A percentile compares a stretch with the other conserved stretches of the same genome.
These are phyloP conservation scores for rat (Rattus norvegicus) DNA, from an alignment of 2,113 vertebrate species.

Conservation along the genomic window DNA sequence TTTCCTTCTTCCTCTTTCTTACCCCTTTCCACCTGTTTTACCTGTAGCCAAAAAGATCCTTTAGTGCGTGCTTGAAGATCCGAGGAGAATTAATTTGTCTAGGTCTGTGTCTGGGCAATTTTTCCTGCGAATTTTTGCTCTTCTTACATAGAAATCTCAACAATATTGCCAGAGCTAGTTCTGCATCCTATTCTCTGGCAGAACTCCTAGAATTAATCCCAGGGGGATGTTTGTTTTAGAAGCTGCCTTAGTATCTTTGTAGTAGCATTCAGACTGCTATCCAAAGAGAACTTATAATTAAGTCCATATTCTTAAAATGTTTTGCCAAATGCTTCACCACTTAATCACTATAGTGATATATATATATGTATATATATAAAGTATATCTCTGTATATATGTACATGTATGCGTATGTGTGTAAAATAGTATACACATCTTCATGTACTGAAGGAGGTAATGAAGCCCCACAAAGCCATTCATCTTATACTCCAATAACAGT, in stretches of 20 bases:
- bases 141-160: conserved; percentile 58
- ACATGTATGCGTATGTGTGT: neutral
- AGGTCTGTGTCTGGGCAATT: conserved; percentile 19
- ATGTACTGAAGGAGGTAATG: neutral
- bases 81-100: conserved; percentile 4
- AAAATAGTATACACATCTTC: neutral
- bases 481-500: neutral
- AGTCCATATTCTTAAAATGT: conserved; percentile 52
- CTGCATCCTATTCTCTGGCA: conserved; percentile 58
- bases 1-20: neutral
- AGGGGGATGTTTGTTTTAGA: conserved; percentile 71
- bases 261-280: conserved; percentile 55
- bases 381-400: neutral
- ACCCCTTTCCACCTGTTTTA: neutral
- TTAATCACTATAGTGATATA: conserved; percentile 46
- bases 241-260: conserved; percentile 58
- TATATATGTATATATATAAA: neutral
- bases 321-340: conserved; percentile 53
- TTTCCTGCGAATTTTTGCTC: conserved; percentile 63
- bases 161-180: conserved; percentile 47
- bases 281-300: conserved; percentile 61
- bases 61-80: neutral
- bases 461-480: neutral
- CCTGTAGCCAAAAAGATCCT: neutral
- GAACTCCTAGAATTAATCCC: conserved; percentile 61